These are phyloP conservation scores for Eulemur albifrons DNA, from an alignment of 2,797 vertebrate genomes.

Conservation along the genomic window DNA sequence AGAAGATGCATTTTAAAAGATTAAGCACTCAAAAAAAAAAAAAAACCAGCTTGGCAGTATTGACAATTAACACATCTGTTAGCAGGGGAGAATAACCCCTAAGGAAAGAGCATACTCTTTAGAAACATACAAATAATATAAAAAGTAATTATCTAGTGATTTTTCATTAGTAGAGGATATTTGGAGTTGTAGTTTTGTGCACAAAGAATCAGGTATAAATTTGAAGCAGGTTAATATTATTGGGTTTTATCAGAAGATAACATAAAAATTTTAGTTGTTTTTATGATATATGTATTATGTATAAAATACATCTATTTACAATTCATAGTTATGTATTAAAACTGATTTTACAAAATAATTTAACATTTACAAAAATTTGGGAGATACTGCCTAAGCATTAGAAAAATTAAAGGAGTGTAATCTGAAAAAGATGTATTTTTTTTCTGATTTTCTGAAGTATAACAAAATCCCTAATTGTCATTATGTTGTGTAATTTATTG, in stretches of 20 bases:
- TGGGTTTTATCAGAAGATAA: conserved; percentile 10
- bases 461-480: background rate
- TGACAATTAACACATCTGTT: background rate
- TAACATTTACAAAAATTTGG: background rate
- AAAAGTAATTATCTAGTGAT: background rate
- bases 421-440: background rate
- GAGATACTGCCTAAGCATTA: background rate
- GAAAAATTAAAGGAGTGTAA: background rate
- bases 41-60: background rate
- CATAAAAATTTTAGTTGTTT: background rate
- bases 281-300: background rate
- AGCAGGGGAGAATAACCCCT: background rate
- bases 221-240: background rate
- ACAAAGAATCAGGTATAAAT: background rate
- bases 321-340: conserved; percentile 8
- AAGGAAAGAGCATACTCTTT: background rate
- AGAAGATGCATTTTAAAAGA: background rate
- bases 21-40: background rate
- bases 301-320: background rate
- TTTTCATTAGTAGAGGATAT: background rate
- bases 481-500: conserved; percentile 27
- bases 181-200: background rate
- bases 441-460: conserved; percentile 19
- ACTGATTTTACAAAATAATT: conserved; percentile 1
- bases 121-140: background rate